A percentile compares a stretch with the other conserved stretches of the same genome.
Evolutionary conservation across 2,888 invertebrate genomes (phyloP).

Genomic region (Drosophila atripex): DNA sequence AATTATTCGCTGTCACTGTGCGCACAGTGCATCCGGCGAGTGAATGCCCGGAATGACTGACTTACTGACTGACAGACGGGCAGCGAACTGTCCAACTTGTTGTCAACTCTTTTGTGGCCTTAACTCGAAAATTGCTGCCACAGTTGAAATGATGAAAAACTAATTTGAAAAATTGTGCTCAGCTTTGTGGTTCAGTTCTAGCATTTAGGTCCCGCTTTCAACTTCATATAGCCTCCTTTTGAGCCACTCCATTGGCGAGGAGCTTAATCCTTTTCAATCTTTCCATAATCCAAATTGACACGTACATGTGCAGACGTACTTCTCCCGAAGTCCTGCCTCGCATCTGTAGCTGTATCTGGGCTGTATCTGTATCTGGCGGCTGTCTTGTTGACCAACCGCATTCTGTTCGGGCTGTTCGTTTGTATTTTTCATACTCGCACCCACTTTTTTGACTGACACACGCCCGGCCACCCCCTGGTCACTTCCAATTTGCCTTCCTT

Average conservation of each 20-base stretch:
- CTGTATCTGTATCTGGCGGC: constrained; percentile 20
- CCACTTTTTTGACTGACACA: constrained; percentile 52
- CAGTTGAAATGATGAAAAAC: constrained; percentile 58
- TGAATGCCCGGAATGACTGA: constrained; percentile 11
- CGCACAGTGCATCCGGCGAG: constrained; percentile 45
- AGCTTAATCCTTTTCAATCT: constrained; percentile 73
- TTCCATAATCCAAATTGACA: constrained; percentile 74
- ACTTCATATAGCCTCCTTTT: constrained; percentile 15
- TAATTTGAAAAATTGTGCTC: constrained; percentile 71
- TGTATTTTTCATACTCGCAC: constrained; percentile 70
- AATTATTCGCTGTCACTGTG: constrained; percentile 69
- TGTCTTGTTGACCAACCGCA: constrained; percentile 79
- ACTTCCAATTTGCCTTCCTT: constrained; percentile 74
- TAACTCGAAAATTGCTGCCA: constrained; percentile 52
- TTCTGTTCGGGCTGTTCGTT: constrained; percentile 62
- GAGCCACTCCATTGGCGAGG: constrained; percentile 29
- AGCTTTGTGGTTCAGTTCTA: constrained; percentile 33
- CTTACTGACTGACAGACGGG: constrained; percentile 34
- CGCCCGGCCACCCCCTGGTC: constrained; percentile 59
- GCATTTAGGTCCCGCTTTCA: not conserved
- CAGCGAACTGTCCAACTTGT: constrained; percentile 48
- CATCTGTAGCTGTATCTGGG: constrained; percentile 3
- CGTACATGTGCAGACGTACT: constrained; percentile 51
- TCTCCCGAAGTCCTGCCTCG: constrained; percentile 46
- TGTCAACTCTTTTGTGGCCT: constrained; percentile 47